These are phyloP conservation scores for Heliornis fulica DNA, from an alignment of 2,113 vertebrate species.

Conservation along the genomic window DNA sequence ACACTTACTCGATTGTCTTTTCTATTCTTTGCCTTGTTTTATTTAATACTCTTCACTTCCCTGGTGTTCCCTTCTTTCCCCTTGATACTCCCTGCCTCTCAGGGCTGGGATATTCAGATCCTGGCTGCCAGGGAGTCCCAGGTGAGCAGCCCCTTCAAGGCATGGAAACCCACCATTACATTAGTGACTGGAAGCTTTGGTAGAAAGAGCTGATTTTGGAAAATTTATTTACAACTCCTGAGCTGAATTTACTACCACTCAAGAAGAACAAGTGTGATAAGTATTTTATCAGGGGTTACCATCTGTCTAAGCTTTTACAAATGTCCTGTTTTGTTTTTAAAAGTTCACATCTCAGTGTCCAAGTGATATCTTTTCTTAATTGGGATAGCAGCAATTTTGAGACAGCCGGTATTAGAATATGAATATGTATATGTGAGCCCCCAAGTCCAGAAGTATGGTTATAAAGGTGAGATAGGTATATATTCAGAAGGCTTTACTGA, in stretches of 20 bases:
- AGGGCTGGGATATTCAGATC: neutral
- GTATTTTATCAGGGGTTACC: neutral
- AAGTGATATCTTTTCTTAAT: neutral
- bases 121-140: neutral
- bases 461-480: neutral
- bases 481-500: neutral
- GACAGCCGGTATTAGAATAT: neutral
- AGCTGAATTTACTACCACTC: neutral
- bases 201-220: neutral
- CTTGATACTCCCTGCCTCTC: neutral
- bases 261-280: neutral
- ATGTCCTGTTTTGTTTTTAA: neutral
- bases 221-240: neutral
- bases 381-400: neutral
- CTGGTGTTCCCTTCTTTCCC: neutral
- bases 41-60: neutral
- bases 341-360: neutral
- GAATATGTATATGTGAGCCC: neutral
- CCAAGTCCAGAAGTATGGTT: neutral
- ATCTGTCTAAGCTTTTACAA: neutral
- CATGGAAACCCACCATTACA: neutral
- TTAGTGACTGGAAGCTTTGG: neutral
- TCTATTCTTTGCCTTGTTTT: neutral
- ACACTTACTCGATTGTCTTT: neutral
- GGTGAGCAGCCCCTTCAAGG: neutral